Base-by-base conservation (phyloP, 1,140 invertebrate species). In the Paraescarpia echinospica region DNA sequence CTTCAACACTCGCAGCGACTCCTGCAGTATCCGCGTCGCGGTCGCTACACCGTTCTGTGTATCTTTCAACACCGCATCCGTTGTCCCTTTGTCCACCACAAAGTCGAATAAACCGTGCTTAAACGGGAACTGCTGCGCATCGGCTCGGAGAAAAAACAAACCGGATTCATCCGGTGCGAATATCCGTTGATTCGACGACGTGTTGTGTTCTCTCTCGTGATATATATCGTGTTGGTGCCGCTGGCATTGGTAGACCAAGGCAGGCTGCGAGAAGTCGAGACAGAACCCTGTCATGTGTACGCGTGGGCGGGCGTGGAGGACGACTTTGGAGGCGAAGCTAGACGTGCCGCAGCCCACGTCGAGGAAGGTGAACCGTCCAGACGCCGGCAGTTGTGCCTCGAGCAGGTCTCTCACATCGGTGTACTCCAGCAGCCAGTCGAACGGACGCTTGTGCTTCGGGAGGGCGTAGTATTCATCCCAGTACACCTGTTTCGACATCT, bases 21-120 rank as follows among this genome's bases (percentile, higher is more conserved):
- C 94, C 14, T 89, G 91, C 91, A 95, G 77, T 92, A 94, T 93
- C 9, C 88, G 18, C 48, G 88, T 33, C 14, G 93, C 91, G 31
- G 93, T 92, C 5, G 14, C 18, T 14, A 92, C 33, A 33, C 94
- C 94, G 34, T 92, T 93, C 22, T 34, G 89, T 88, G 35, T 92
- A 33, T 94, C 93, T 92, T 95, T 95, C 33, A 95, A 89, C 92
- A 95, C 88, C n/a, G 94, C 93, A 90, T 95, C 95, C 92, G 93
- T 94, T 4, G 94, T 95, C 22, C 95, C 95, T 93, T 95, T 95
- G 89, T 95, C 94, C 8, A 94, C 92, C 22, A 94, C 92, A 1
- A 94, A 34, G 92, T 95, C 93, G 91, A 94, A 94, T 31, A 92
- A 48, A 31, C 90, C 77, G 33, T 93, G 88, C 33, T 88, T 51